Evolutionary conservation across 2,888 invertebrate genomes (phyloP).

Genomic region (Ormyrus nitidulus): DNA sequence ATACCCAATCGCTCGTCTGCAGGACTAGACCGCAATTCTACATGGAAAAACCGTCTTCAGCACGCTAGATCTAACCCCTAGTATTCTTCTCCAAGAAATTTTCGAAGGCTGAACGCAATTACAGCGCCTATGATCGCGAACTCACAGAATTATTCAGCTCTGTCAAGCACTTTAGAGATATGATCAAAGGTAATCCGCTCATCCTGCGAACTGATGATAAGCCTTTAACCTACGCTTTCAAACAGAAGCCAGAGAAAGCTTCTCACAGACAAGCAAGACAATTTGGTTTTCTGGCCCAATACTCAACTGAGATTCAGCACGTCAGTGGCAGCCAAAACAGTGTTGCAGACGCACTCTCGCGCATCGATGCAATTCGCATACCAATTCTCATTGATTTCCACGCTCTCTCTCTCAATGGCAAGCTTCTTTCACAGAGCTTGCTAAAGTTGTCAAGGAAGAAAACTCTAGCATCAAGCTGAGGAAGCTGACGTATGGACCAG

Average conservation of each 20-base stretch:
- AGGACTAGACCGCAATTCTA: slow-evolving; percentile 40
- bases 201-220: slow-evolving; percentile 48
- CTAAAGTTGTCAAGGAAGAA: too few species aligned
- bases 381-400: too few species aligned
- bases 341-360: slow-evolving; percentile 7
- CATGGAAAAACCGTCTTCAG: slow-evolving; percentile 57
- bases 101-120: not conserved
- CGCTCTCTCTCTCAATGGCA: too few species aligned
- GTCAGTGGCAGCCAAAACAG: not conserved
- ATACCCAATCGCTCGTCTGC: not conserved
- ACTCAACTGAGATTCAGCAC: slow-evolving; percentile 26
- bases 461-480: too few species aligned
- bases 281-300: slow-evolving; percentile 54
- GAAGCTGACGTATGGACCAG: not conserved
- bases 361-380: slow-evolving; percentile 1
- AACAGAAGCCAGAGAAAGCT: slow-evolving; percentile 55
- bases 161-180: slow-evolving; percentile 37
- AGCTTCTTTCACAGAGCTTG: too few species aligned
- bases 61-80: slow-evolving; percentile 57
- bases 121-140: slow-evolving; percentile 48
- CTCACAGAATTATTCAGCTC: slow-evolving; percentile 36
- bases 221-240: slow-evolving; percentile 39
- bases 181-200: slow-evolving; percentile 45
- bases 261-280: slow-evolving; percentile 59
- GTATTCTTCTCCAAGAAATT: slow-evolving; percentile 47